Evolutionary conservation across 2,113 vertebrate species (phyloP).

Genomic region (Sinocyclocheilus maitianheensis): DNA sequence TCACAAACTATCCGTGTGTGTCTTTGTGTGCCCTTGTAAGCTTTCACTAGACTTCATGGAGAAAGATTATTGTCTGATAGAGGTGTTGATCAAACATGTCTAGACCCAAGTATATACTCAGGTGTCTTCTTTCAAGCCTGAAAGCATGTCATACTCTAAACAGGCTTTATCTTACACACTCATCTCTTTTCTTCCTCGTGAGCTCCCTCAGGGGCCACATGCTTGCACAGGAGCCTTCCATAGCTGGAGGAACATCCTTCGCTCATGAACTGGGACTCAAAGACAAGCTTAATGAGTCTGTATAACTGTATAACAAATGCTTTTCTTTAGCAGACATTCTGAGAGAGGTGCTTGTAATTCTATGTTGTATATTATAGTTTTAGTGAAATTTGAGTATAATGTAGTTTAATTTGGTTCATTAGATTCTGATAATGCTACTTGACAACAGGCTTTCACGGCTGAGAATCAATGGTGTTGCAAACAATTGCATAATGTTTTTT

Average conservation of each 20-base stretch:
- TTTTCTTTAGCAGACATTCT: too few species aligned
- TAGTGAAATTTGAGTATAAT: background rate
- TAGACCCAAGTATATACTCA: slow-evolving; percentile 59
- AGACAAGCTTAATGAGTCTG: background rate
- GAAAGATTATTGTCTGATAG: slow-evolving; percentile 52
- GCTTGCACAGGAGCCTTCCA: slow-evolving; percentile 68
- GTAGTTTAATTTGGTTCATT: background rate
- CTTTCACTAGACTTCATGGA: slow-evolving; percentile 34
- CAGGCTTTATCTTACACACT: slow-evolving; percentile 70
- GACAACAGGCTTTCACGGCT: background rate
- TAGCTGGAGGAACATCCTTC: slow-evolving; percentile 2
- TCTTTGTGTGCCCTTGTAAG: slow-evolving; percentile 12
- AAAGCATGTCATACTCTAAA: slow-evolving; percentile 69
- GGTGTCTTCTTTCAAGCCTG: slow-evolving; percentile 69
- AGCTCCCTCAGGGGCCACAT: slow-evolving; percentile 66
- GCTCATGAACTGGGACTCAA: background rate
- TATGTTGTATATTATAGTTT: too few species aligned
- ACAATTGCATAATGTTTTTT: background rate
- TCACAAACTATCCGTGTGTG: background rate
- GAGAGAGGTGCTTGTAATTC: too few species aligned
- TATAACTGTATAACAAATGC: too few species aligned
- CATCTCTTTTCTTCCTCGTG: slow-evolving; percentile 71
- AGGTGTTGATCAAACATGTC: slow-evolving; percentile 67
- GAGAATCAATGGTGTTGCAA: background rate
- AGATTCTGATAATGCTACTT: background rate